Evolutionary conservation across 1,140 invertebrate species (phyloP).

Genomic region (Brachionus angularis): DNA sequence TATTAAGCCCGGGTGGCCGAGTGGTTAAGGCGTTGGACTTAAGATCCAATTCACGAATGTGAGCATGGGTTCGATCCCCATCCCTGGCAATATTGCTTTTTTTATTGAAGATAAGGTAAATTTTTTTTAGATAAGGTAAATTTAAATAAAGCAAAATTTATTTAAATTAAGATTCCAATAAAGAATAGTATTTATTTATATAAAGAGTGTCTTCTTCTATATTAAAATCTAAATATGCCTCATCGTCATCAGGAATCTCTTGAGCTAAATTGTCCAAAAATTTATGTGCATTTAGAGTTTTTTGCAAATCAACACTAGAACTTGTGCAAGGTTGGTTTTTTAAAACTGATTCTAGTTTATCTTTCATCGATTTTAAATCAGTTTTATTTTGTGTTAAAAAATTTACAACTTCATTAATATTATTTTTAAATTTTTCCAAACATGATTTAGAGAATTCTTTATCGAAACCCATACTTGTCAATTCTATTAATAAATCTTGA

Average conservation of each 20-base stretch:
- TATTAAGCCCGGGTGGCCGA: too few species aligned
- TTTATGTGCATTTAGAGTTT: neutral
- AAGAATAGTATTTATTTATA: constrained; percentile 37
- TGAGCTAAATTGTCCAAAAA: neutral
- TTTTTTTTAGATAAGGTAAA: too few species aligned
- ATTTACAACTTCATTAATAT: neutral
- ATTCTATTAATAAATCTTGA: neutral
- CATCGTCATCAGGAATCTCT: constrained; percentile 31
- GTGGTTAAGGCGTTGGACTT: too few species aligned
- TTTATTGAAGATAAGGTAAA: too few species aligned
- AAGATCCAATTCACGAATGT: too few species aligned
- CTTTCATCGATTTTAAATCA: neutral
- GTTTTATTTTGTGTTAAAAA: neutral
- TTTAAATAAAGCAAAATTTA: too few species aligned
- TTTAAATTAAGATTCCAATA: constrained; percentile 5
- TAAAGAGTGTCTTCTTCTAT: constrained; percentile 9
- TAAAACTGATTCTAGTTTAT: neutral
- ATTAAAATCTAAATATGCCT: constrained; percentile 36
- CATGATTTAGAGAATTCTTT: neutral
- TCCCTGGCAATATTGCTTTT: too few species aligned
- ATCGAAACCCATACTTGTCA: constrained; percentile 32
- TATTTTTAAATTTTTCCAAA: neutral
- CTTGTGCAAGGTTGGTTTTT: neutral
- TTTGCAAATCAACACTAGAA: neutral
- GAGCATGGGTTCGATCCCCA: too few species aligned